Base-by-base conservation (phyloP, 2,888 invertebrate genomes). In the Geophilus truncorum region DNA sequence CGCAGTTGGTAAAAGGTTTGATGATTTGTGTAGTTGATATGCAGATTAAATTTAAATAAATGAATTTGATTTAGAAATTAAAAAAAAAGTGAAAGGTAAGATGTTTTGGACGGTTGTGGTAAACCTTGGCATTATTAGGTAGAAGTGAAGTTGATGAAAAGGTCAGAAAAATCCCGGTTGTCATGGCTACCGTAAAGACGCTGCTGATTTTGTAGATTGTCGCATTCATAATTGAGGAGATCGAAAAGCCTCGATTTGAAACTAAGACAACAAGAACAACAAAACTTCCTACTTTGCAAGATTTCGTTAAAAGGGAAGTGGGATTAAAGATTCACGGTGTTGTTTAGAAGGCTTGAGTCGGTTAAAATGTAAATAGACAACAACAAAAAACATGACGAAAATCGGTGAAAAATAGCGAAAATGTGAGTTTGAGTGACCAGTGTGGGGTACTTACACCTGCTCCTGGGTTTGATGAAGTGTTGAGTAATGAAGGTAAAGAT, bases 401-500 rank as follows among this genome's bases (percentile, higher is more conserved):
- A n/a, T n/a, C n/a, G n/a, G n/a, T n/a, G n/a, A 34, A 34, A 34
- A 7, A 34, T 34, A 9, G 34, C 6, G 34, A 34, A 34, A 34
- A 34, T 34, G 9, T 34, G 9, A 34, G 5, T 34, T 34, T 34
- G 34, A 40, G 12, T 40, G 40, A 40, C 40, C 40, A 7, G 15
- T 40, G 40, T 57, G 23, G 3, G 21, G 18, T 57, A 57, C 57
- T 57, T 57, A 57, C 57, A 57, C 57, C 57, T 57, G 57, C 21
- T 23, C 57, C 18, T 1, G 21, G 5, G 57, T 57, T 23, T 57
- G 57, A 57, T 57, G 57, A 57, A 57, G 57, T 57, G 57, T 57
- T 57, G 57, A 57, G 57, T 57, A 57, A 57, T 57, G 57, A 57
- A 57, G 57, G 57, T 21, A 57, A 57, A 57, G 57, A 57, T 57